A percentile compares a stretch with the other conserved stretches of the same genome.
Conservation (phyloP, 2,888 invertebrate species). For the Aphodius sticticus region DNA sequence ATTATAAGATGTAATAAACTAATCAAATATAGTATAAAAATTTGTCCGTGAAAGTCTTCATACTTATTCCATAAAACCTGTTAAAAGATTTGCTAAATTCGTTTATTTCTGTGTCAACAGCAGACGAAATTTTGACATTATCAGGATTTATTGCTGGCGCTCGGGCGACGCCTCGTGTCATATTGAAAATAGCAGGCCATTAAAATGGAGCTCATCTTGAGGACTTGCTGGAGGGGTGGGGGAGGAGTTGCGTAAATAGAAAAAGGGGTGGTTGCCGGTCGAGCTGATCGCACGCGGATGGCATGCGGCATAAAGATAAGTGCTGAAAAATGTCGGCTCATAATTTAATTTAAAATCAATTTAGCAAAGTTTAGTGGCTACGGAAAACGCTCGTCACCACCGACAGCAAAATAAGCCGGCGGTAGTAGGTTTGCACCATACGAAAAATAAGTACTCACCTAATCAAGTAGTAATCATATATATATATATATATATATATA, state of each 20-base stretch:
- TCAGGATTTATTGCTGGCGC: neutral
- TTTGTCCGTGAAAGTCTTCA: no score
- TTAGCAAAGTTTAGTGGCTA: slow-evolving; percentile 49
- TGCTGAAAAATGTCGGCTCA: slow-evolving; percentile 56
- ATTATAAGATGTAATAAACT: no score
- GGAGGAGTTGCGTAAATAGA: neutral
- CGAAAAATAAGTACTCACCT: no score
- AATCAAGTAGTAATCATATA: no score
- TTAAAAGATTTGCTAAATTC: neutral
- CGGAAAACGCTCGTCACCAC: neutral
- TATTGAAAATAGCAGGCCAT: neutral
- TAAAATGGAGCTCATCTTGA: slow-evolving; percentile 4
- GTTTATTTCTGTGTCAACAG: neutral
- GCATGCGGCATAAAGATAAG: slow-evolving; percentile 55
- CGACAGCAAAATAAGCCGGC: neutral
- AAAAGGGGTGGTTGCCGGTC: slow-evolving; percentile 6
- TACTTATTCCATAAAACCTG: neutral
- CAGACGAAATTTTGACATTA: neutral
- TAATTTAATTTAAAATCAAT: slow-evolving; percentile 59
- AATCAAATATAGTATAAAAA: no score
- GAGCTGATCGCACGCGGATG: slow-evolving; percentile 23
- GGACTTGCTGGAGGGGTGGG: neutral
- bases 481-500: no score
- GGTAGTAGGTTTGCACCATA: no score
- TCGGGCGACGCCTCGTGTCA: neutral